A percentile compares a stretch with the other conserved stretches of the same genome.
phyloP scores from a whole-genome alignment of 1,140 invertebrate genomes.

The Rhizoglyphus robini region DNA sequence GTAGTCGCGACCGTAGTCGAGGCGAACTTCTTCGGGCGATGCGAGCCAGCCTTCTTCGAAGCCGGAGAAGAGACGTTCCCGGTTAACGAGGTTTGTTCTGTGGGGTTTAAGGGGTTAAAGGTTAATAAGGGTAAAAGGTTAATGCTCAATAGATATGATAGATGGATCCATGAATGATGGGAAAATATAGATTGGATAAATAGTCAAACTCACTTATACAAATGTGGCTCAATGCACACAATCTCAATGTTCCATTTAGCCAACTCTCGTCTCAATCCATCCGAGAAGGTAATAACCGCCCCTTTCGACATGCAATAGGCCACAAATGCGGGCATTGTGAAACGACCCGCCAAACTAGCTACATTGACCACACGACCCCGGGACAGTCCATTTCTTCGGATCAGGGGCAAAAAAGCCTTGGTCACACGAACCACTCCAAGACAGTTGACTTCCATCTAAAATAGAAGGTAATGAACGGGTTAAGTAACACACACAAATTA shows the following conservation, averaged over 20 bases:
- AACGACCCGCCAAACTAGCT: slow-evolving; percentile 39
- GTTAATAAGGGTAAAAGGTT: neutral
- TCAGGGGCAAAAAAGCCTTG: slow-evolving; percentile 58
- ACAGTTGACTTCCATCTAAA: slow-evolving; percentile 50
- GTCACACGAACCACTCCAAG: slow-evolving; percentile 42
- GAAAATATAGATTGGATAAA: neutral
- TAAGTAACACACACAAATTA: too few relatives aligned
- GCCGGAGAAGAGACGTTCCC: slow-evolving; percentile 26
- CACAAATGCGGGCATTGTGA: slow-evolving; percentile 32
- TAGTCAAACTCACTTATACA: slow-evolving; percentile 33
- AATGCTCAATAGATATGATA: neutral
- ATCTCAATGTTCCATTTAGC: slow-evolving; percentile 41
- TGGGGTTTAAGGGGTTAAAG: neutral
- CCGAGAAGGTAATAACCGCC: slow-evolving; percentile 39
- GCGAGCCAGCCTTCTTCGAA: slow-evolving; percentile 32
- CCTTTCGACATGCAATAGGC: slow-evolving; percentile 42
- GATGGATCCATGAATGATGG: neutral
- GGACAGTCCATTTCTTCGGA: slow-evolving; percentile 42
- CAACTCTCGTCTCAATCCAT: slow-evolving; percentile 42
- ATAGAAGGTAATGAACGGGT: too few relatives aligned
- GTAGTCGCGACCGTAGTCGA: slow-evolving; percentile 34
- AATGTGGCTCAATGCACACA: slow-evolving; percentile 38
- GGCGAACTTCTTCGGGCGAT: slow-evolving; percentile 30
- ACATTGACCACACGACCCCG: slow-evolving; percentile 40
- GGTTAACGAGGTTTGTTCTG: slow-evolving; percentile 32